Conservation (phyloP, 2,888 invertebrate genomes). For the Microchrysa polita region DNA sequence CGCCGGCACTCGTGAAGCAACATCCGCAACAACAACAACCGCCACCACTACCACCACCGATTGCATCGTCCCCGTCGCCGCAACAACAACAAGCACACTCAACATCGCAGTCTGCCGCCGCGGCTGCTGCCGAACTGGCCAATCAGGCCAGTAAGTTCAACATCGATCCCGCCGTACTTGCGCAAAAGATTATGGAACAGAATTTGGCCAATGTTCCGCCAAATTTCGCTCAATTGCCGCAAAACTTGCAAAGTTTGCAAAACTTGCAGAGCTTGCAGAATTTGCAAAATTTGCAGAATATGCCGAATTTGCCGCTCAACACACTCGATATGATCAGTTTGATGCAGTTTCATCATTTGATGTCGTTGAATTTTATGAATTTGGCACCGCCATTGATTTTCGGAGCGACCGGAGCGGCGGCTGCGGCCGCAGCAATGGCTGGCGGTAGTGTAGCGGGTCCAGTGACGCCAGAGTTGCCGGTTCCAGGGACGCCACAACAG, state of each 20-base stretch:
- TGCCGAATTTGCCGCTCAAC: slow-evolving; percentile 75
- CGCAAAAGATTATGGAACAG: slow-evolving; percentile 56
- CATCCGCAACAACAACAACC: slow-evolving; percentile 54
- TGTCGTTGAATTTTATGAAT: slow-evolving; percentile 94
- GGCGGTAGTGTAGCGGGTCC: slow-evolving; percentile 74
- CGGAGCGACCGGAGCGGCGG: slow-evolving; percentile 54
- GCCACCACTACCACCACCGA: slow-evolving; percentile 55
- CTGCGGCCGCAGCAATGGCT: slow-evolving; percentile 72
- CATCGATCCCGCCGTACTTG: slow-evolving; percentile 54
- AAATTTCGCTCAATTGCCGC: slow-evolving; percentile 54
- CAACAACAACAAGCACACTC: slow-evolving; percentile 54
- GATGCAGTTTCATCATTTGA: slow-evolving; percentile 90
- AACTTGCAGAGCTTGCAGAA: slow-evolving; percentile 60
- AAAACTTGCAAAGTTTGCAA: slow-evolving; percentile 55
- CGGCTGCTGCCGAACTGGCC: slow-evolving; percentile 44
- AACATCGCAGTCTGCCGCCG: slow-evolving; percentile 48
- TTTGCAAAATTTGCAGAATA: slow-evolving; percentile 58
- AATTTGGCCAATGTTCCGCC: slow-evolving; percentile 53
- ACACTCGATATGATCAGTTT: slow-evolving; percentile 86
- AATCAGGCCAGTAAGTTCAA: slow-evolving; percentile 54
- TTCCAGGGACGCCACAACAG: slow-evolving; percentile 45
- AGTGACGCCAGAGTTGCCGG: slow-evolving; percentile 48
- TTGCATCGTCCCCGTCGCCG: slow-evolving; percentile 52
- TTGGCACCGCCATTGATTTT: slow-evolving; percentile 81
- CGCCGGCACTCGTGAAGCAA: background rate